Percentiles rank a stretch among this genome's conserved stretches.
These are phyloP conservation scores for Tilapia sparmanii DNA, from an alignment of 2,113 vertebrate genomes.

Conservation along the genomic window DNA sequence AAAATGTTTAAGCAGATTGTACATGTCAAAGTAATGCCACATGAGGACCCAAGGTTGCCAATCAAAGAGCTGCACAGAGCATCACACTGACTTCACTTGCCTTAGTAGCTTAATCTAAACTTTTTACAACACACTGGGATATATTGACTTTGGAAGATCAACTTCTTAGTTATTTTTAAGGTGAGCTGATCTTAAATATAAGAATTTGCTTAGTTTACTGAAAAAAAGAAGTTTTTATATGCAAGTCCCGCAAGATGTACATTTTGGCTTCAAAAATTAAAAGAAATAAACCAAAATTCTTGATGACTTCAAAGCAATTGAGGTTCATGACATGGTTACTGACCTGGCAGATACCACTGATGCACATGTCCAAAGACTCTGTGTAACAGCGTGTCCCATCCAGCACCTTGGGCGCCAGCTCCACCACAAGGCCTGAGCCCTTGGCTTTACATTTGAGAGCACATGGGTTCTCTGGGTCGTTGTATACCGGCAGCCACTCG, in stretches of 20 bases:
- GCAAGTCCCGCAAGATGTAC: background rate
- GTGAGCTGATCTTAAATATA: background rate
- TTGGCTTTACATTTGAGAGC: conserved; percentile 89
- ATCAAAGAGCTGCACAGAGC: background rate
- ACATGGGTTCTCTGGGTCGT: conserved; percentile 91
- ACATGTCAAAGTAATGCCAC: background rate
- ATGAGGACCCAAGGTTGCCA: background rate
- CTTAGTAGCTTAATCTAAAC: background rate
- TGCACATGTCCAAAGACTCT: conserved; percentile 96
- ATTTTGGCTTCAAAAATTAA: background rate
- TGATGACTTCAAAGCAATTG: background rate
- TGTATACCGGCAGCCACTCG: conserved; percentile 90
- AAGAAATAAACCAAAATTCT: background rate
- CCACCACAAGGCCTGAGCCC: conserved; percentile 76
- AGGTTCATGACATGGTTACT: background rate
- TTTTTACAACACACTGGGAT: background rate
- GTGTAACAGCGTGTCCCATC: conserved; percentile 95
- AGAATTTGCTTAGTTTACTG: background rate
- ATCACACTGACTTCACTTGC: background rate
- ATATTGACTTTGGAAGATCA: background rate
- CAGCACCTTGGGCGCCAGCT: conserved; percentile 92
- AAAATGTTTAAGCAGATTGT: background rate
- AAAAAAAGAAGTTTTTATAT: background rate
- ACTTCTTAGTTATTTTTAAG: background rate
- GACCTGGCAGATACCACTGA: conserved; percentile 94